Conservation (phyloP, 1,140 invertebrate species). For the Drosophila lini region DNA sequence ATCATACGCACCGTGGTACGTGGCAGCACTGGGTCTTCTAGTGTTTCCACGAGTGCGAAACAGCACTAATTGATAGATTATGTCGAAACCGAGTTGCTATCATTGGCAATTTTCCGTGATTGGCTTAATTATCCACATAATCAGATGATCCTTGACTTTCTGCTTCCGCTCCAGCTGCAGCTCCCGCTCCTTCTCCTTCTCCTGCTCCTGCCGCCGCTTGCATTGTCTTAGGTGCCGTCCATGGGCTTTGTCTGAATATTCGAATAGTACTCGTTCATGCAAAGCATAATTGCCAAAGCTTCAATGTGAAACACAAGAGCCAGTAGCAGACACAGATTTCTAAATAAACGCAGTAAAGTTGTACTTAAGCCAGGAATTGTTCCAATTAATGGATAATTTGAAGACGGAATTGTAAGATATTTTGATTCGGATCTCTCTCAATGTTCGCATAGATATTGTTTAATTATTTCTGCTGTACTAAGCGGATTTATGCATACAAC, state of each 20-base stretch:
- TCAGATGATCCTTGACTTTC: slow-evolving; percentile 28
- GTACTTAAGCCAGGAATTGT: slow-evolving; percentile 23
- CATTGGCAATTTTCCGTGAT: slow-evolving; percentile 26
- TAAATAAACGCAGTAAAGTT: slow-evolving; percentile 11
- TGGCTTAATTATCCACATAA: slow-evolving; percentile 41
- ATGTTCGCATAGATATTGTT: slow-evolving; percentile 45
- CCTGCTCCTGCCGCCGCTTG: slow-evolving; percentile 37
- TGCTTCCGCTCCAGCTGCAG: neutral
- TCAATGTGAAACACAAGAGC: slow-evolving; percentile 40
- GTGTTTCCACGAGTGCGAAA: slow-evolving; percentile 27
- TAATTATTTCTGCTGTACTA: slow-evolving; percentile 39
- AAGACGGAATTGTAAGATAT: slow-evolving; percentile 40
- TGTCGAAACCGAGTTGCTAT: slow-evolving; percentile 16
- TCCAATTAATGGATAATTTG: slow-evolving; percentile 22
- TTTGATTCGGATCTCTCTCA: slow-evolving; percentile 38
- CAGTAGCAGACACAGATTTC: slow-evolving; percentile 9
- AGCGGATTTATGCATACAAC: slow-evolving; percentile 19
- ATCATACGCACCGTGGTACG: slow-evolving; percentile 68
- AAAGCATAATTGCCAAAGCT: slow-evolving; percentile 65
- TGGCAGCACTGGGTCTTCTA: slow-evolving; percentile 28
- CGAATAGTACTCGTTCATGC: slow-evolving; percentile 45
- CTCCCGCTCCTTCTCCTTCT: too few species aligned
- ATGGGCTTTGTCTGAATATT: slow-evolving; percentile 77
- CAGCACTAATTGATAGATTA: slow-evolving; percentile 44
- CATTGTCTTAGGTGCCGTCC: slow-evolving; percentile 82